Percentiles rank a stretch among this genome's conserved stretches.
Evolutionary conservation across 2,888 invertebrate genomes (phyloP).

Genomic region (Agonum fuliginosum): DNA sequence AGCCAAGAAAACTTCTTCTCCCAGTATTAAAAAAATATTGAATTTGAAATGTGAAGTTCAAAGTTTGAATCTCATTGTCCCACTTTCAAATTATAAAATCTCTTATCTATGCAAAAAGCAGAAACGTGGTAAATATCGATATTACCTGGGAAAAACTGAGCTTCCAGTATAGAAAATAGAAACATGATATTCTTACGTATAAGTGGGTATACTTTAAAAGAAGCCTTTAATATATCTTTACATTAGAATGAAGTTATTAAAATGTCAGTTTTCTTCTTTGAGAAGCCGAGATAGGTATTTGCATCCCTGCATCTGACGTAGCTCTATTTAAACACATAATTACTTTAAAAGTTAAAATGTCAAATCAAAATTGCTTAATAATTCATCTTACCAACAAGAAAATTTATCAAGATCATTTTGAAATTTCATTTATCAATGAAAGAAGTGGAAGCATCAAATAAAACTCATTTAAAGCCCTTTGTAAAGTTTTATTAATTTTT

Average conservation of each 20-base stretch:
- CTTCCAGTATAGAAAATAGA: too few species aligned
- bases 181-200: too few species aligned
- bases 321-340: not conserved
- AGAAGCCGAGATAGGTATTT: not conserved
- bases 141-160: too few species aligned
- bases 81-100: too few species aligned
- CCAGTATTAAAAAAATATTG: too few species aligned
- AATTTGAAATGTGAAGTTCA: too few species aligned
- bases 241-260: not conserved
- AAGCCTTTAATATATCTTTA: not conserved
- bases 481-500: slow-evolving; percentile 23
- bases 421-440: not conserved
- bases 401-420: not conserved
- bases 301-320: not conserved
- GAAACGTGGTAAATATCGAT: too few species aligned
- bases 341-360: not conserved
- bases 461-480: not conserved
- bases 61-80: too few species aligned
- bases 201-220: not conserved
- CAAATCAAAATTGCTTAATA: not conserved
- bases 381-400: not conserved
- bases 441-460: not conserved
- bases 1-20: too few species aligned
- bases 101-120: too few species aligned
- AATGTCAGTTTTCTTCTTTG: not conserved